Evolutionary conservation across 1,140 invertebrate genomes (phyloP), one percentile per base, ranked within the genome.

Genomic region (Araneus ventricosus): DNA sequence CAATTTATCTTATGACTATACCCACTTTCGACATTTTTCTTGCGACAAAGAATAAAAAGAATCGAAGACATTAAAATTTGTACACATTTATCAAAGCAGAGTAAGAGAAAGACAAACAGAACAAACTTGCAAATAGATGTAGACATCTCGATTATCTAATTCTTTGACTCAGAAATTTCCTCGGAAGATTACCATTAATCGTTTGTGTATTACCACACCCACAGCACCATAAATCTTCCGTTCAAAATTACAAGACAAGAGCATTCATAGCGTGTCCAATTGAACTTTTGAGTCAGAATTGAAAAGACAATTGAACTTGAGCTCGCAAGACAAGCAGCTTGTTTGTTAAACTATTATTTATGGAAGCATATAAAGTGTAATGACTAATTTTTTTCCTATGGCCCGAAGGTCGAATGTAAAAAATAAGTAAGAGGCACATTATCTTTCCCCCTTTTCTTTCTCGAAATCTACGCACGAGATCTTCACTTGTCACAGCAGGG

Each of bases 401-500:
- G n/a, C 82, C 41, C 6, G n/a, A 84, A 84, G 82, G 45, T 39
- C 79, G 24, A 22, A 80, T 30, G 45, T 37, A 7, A 45, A 82
- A 37, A 82, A 80, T 14, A 39, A 22, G 30, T 4, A 24, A 82
- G 34, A 57, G 45, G 45, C 37, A 57, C 20, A 84, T n/a, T 30
- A 45, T 84, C 45, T 20, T 84, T 52, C 41, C 82, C 45, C 20
- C 70, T 80, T 52, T 30, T 90, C 52, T 57, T 37, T 59, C 70
- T 80, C 70, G 41, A 80, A 59, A 75, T 90, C 88, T 90, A 22
- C 22, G 20, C 52, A 41, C 45, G 24, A 90, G 88, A 90, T 90
- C 75, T 80, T 52, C 88, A 52, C 82, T 45, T 52, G 67, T 90
- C 70, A 34, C 88, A 70, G 88, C 88, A 45, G 88, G 88, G 70